These are phyloP conservation scores for Atta cephalotes DNA, from an alignment of 1,140 invertebrate genomes.

Conservation along the genomic window DNA sequence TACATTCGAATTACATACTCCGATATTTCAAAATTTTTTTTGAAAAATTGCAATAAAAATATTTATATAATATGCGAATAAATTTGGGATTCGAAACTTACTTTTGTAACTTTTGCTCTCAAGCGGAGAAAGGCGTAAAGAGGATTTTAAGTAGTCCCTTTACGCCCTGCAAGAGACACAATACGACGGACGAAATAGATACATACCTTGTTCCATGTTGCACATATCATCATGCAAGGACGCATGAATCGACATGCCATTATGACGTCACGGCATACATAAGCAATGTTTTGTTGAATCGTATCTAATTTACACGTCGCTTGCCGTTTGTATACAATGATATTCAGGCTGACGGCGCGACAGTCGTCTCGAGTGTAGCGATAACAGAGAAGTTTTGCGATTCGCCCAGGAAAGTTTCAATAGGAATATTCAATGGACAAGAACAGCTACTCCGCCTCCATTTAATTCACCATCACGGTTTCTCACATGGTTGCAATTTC, in stretches of 20 bases:
- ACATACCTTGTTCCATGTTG: slow-evolving; percentile 10
- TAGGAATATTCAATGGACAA: slow-evolving; percentile 61
- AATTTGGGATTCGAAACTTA: background rate
- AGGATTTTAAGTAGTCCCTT: slow-evolving; percentile 32
- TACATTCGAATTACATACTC: background rate
- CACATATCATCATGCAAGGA: background rate
- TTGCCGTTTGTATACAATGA: slow-evolving; percentile 33
- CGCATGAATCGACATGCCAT: slow-evolving; percentile 45
- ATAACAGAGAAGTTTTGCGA: slow-evolving; percentile 55
- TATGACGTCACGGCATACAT: slow-evolving; percentile 39
- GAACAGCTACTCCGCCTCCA: slow-evolving; percentile 14
- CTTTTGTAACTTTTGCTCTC: background rate
- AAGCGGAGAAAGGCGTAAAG: background rate
- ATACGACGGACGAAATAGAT: slow-evolving; percentile 10
- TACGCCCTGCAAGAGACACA: background rate
- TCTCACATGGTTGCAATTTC: slow-evolving; percentile 45
- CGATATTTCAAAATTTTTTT: background rate
- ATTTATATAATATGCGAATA: background rate
- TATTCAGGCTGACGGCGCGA: slow-evolving; percentile 37
- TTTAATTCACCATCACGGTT: slow-evolving; percentile 22
- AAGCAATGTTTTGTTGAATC: slow-evolving; percentile 54
- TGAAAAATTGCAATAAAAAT: background rate
- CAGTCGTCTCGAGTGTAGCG: slow-evolving; percentile 42
- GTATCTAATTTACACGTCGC: slow-evolving; percentile 63
- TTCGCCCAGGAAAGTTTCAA: slow-evolving; percentile 57